These are phyloP conservation scores for Pentalonia nigronervosa DNA, from an alignment of 1,140 invertebrate species.

Conservation along the genomic window DNA sequence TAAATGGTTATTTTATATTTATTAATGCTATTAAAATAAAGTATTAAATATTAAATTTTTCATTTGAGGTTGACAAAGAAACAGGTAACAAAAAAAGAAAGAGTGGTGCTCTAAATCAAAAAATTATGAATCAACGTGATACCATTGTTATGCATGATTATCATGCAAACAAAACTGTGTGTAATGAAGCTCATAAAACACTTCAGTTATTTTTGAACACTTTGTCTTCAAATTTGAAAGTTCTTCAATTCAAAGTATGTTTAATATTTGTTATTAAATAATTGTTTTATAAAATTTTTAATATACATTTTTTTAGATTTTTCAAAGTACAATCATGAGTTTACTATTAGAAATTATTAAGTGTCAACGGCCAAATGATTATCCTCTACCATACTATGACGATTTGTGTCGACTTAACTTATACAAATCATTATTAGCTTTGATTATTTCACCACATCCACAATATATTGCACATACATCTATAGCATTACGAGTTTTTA, in stretches of 20 bases:
- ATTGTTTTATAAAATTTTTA: not conserved
- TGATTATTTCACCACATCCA: constrained; percentile 41
- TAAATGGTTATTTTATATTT: not conserved
- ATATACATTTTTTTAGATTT: constrained; percentile 28
- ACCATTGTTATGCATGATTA: constrained; percentile 53
- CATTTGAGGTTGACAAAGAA: constrained; percentile 38
- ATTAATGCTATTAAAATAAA: not conserved
- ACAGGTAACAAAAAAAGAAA: constrained; percentile 50
- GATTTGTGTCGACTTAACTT: constrained; percentile 37
- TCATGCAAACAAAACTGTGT: constrained; percentile 36
- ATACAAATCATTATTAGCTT: constrained; percentile 35
- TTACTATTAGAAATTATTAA: constrained; percentile 43
- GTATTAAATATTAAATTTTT: not conserved
- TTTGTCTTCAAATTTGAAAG: constrained; percentile 37
- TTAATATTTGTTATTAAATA: not conserved
- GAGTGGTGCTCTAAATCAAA: constrained; percentile 52
- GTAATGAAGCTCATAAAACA: constrained; percentile 49
- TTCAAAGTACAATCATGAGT: constrained; percentile 44
- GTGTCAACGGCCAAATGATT: constrained; percentile 38
- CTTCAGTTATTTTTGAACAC: constrained; percentile 37
- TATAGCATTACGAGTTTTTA: constrained; percentile 40
- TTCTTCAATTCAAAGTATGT: constrained; percentile 39
- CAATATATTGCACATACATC: constrained; percentile 33
- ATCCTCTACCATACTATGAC: constrained; percentile 42
- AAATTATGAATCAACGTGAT: constrained; percentile 43